Evolutionary conservation across 2,113 vertebrate species (phyloP).

Genomic region (Phylloscopus whistleri): DNA sequence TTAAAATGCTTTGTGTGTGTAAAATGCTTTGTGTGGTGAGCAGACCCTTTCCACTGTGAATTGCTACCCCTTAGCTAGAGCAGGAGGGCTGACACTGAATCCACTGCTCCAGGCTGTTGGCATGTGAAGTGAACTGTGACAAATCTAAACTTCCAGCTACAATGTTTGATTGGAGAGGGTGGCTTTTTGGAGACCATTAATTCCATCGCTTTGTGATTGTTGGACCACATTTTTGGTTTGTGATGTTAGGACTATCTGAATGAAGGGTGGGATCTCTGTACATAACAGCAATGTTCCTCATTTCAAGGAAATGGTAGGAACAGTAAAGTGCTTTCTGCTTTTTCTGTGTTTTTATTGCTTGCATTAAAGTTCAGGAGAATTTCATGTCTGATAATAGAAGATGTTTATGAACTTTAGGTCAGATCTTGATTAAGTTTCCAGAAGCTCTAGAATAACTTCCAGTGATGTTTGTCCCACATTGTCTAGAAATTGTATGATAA

Average conservation of each 20-base stretch:
- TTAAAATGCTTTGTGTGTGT: too few species aligned
- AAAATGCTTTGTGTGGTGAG: not conserved
- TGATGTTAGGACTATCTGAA: not conserved
- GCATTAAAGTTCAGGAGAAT: not conserved
- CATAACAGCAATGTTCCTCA: not conserved
- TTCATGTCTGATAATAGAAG: not conserved
- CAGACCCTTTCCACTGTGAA: not conserved
- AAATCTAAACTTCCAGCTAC: not conserved
- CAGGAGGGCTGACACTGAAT: not conserved
- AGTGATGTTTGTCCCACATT: not conserved
- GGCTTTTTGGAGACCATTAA: not conserved
- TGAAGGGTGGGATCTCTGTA: not conserved
- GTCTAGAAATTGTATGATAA: not conserved
- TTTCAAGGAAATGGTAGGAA: not conserved
- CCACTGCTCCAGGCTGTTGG: not conserved
- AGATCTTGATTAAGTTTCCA: not conserved
- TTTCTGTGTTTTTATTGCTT: not conserved
- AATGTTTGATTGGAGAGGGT: not conserved
- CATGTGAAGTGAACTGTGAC: not conserved
- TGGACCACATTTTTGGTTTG: not conserved
- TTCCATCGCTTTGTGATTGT: not conserved
- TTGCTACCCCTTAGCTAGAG: not conserved
- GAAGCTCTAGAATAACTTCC: not conserved
- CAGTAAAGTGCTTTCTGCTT: not conserved
- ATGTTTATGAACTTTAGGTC: not conserved